Base-by-base conservation (phyloP, 2,888 invertebrate species). In the Cryptocephalus primarius region DNA sequence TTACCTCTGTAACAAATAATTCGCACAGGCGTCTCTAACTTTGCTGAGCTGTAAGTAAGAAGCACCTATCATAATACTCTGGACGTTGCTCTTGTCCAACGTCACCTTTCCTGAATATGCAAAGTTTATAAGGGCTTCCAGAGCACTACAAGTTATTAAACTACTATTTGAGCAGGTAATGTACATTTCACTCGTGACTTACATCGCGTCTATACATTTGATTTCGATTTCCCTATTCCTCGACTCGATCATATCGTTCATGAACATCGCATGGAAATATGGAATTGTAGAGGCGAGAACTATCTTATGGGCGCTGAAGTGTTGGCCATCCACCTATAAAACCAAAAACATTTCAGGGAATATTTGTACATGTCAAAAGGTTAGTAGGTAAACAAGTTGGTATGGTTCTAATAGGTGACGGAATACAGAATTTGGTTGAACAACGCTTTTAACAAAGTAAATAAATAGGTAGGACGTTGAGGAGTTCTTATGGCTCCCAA, bases 241-340 rank as follows among this genome's bases (percentile, higher is more conserved):
- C 54, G 86, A 82, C 69, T 92, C 91, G 8, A 83, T 79, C 88
- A 92, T 88, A 63, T 90, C 87, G 66, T 84, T 82, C 31, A 86
- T 85, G 64, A 92, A 92, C 92, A 92, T 92, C 9, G 86, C 88
- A 70, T 86, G 80, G 62, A 92, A 92, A 68, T 90, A 92, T 9
- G 91, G 91, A 65, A 91, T 87, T 11, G 85, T 86, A 2, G 88
- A 84, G 3, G 90, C 87, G 47, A 92, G 70, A 11, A 92, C 86
- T 52, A 91, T 81, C 57, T 88, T 77, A 67, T 91, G 89, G 3
- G 88, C 88, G 52, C 82, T 82, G 64, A 88, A 87, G 42, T 79
- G 78, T 64, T 82, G 80, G 55, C 85, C 83, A 50, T 83, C 85
- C 34, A 85, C 83, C 87, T 88, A 55, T 32, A 66, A 61, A 22